A percentile compares a stretch with the other conserved stretches of the same genome.
These are phyloP conservation scores for Drosophila antonietae DNA, from an alignment of 2,888 invertebrate genomes.

Conservation along the genomic window DNA sequence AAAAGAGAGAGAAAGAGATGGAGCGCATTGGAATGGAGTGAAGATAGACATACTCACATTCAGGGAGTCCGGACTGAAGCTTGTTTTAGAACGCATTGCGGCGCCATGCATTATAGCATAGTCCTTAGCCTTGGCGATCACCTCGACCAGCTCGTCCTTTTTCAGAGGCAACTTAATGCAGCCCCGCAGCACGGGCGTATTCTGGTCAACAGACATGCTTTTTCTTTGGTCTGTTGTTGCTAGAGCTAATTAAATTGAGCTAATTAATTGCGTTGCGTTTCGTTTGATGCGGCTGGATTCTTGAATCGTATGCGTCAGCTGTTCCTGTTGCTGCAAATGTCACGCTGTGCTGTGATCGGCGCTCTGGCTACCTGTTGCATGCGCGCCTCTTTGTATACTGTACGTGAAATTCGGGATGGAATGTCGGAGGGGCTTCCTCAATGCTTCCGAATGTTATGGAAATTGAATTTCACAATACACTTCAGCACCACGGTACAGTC, in stretches of 20 bases:
- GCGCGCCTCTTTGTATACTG: conserved; percentile 7
- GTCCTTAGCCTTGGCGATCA: conserved; percentile 91
- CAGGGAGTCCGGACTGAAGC: conserved; percentile 89
- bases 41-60: conserved; percentile 84
- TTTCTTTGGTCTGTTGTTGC: not conserved
- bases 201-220: conserved; percentile 54
- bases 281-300: conserved; percentile 2
- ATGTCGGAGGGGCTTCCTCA: not conserved
- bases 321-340: conserved; percentile 25
- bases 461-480: conserved; percentile 21
- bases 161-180: conserved; percentile 88
- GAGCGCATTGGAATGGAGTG: not conserved
- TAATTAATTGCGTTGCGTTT: conserved; percentile 8
- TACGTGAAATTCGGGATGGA: conserved; percentile 13
- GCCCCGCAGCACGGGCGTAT: conserved; percentile 72
- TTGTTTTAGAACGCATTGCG: conserved; percentile 90
- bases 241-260: not conserved
- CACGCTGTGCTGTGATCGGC: conserved; percentile 25
- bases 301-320: conserved; percentile 28
- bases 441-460: conserved; percentile 1
- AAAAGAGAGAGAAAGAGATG: not conserved
- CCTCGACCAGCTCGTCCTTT: conserved; percentile 87
- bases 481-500: conserved; percentile 23
- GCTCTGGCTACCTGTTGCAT: conserved; percentile 32
- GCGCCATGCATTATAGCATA: conserved; percentile 94